These are phyloP conservation scores for Perca schrenkii DNA, from an alignment of 2,113 vertebrate genomes.

Conservation along the genomic window DNA sequence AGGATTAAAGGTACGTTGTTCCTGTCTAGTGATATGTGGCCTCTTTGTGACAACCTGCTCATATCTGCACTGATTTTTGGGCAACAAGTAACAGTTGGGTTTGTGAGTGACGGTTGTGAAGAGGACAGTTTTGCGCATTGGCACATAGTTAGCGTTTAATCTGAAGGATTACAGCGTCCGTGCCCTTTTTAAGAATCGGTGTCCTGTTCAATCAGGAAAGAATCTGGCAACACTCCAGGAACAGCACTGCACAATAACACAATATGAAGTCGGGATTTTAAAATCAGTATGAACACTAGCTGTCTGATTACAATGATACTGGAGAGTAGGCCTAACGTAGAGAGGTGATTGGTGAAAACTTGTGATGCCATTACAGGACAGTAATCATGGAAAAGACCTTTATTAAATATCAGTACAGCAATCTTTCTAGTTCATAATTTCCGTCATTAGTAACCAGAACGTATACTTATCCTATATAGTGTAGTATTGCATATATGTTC, in stretches of 20 bases:
- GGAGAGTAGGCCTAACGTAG: not conserved
- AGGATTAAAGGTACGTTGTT: not conserved
- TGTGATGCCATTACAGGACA: not conserved
- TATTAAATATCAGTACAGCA: not conserved
- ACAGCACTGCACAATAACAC: slow-evolving; percentile 32
- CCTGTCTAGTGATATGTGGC: not conserved
- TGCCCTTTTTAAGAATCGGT: slow-evolving; percentile 73
- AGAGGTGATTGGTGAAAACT: not conserved
- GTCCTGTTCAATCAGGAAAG: slow-evolving; percentile 75
- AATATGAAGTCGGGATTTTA: not conserved
- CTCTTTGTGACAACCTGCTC: not conserved
- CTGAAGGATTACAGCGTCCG: slow-evolving; percentile 75
- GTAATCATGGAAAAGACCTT: not conserved
- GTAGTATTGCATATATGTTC: not conserved
- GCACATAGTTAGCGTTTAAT: slow-evolving; percentile 74
- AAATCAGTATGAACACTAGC: not conserved
- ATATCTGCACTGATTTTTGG: not conserved
- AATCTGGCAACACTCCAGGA: slow-evolving; percentile 47
- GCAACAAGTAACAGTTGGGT: not conserved
- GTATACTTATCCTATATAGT: too few relatives aligned
- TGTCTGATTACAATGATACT: not conserved
- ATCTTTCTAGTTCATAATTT: not conserved
- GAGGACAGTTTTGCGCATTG: slow-evolving; percentile 10
- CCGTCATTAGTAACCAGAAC: not conserved
- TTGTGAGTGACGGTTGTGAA: not conserved